Evolutionary conservation across 2,888 invertebrate species (phyloP).

Genomic region (Arctia plantaginis): DNA sequence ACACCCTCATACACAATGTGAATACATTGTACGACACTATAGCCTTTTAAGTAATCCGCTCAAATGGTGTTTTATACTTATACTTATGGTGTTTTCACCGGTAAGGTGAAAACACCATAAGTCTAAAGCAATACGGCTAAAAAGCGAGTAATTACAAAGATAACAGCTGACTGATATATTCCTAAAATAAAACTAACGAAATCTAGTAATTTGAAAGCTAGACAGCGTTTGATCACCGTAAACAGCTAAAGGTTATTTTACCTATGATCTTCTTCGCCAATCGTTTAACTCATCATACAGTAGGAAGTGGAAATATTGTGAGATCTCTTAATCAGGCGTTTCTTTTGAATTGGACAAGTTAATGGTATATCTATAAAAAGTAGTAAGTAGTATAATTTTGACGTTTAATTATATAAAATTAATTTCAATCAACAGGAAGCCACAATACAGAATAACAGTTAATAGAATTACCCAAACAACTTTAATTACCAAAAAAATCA

Average conservation of each 20-base stretch:
- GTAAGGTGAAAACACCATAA: no score
- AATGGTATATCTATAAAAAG: not conserved
- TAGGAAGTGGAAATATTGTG: not conserved
- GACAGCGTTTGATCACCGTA: not conserved
- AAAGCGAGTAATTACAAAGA: not conserved
- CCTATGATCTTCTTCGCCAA: not conserved
- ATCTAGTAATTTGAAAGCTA: not conserved
- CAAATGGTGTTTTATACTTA: no score
- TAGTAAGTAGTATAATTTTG: not conserved
- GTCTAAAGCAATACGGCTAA: no score
- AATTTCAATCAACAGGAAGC: not conserved
- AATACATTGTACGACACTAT: no score
- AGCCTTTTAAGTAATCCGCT: not conserved
- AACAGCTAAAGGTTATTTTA: not conserved
- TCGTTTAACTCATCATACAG: not conserved
- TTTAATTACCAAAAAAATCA: slow-evolving; percentile 5
- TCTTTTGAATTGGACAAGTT: not conserved
- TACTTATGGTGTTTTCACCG: no score
- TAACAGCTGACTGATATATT: not conserved
- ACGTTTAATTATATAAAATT: not conserved
- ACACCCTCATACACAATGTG: no score
- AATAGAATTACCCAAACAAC: not conserved
- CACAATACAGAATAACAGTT: no score
- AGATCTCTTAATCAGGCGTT: not conserved
- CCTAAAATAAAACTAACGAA: not conserved